These are phyloP conservation scores for Leistus spinibarbis DNA, from an alignment of 2,888 invertebrate species.

Conservation along the genomic window DNA sequence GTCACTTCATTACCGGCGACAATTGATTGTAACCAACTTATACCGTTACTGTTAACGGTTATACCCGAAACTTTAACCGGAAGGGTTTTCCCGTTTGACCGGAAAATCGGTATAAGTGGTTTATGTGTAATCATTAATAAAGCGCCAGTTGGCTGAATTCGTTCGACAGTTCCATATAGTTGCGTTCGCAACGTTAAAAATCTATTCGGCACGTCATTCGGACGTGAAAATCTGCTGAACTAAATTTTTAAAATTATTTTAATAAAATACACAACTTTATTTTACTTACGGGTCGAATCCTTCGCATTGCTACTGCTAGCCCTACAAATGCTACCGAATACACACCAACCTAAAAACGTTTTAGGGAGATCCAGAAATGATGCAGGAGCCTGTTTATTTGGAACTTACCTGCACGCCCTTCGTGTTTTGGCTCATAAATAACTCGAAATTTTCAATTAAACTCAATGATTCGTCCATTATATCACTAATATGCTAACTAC, in stretches of 20 bases:
- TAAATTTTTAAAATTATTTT: constrained; percentile 42
- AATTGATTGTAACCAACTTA: constrained; percentile 58
- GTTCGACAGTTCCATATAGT: constrained; percentile 54
- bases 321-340: constrained; percentile 62
- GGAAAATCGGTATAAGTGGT: constrained; percentile 52
- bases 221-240: constrained; percentile 56
- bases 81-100: constrained; percentile 50
- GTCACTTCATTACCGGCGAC: constrained; percentile 54
- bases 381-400: too few species aligned
- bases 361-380: constrained; percentile 16
- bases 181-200: constrained; percentile 54
- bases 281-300: constrained; percentile 61
- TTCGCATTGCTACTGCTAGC: constrained; percentile 58
- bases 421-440: constrained; percentile 53
- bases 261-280: constrained; percentile 5
- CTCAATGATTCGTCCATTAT: constrained; percentile 49
- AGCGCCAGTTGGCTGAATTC: constrained; percentile 55
- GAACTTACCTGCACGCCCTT: constrained; percentile 54
- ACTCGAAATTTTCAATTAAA: constrained; percentile 49
- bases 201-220: constrained; percentile 55
- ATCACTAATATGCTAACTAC: constrained; percentile 15
- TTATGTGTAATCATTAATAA: constrained; percentile 56
- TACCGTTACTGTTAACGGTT: constrained; percentile 58
- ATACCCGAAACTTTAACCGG: constrained; percentile 63
- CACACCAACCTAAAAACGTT: constrained; percentile 57